Evolutionary conservation across 2,113 vertebrate species (phyloP).

Genomic region (Rhipidura dahli): DNA sequence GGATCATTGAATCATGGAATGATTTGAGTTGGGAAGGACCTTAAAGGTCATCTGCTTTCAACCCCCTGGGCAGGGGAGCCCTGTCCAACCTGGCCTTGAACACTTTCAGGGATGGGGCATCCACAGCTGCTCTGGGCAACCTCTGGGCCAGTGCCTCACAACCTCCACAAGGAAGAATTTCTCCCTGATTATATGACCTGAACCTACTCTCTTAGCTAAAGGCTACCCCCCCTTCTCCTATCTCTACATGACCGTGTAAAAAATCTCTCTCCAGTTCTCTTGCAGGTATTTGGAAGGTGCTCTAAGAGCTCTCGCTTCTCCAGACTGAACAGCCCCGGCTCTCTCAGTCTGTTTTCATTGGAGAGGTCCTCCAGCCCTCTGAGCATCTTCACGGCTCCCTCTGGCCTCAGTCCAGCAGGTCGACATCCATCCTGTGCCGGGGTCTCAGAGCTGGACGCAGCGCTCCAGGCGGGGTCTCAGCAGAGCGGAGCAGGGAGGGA

Average conservation of each 20-base stretch:
- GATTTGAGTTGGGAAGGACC: neutral
- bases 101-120: neutral
- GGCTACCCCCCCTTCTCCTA: neutral
- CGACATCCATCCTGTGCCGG: fast-evolving
- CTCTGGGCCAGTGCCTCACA: too few relatives aligned
- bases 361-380: neutral
- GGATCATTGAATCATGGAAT: neutral
- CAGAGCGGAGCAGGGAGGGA: neutral
- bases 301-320: neutral
- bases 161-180: neutral
- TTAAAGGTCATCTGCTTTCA: neutral
- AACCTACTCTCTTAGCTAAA: neutral
- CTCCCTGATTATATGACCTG: neutral
- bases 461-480: fast-evolving
- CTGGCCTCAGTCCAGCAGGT: neutral
- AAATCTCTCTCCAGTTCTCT: neutral
- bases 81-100: neutral
- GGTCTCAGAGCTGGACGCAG: neutral
- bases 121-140: neutral
- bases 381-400: neutral
- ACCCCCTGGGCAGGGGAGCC: neutral
- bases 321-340: neutral
- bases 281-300: neutral
- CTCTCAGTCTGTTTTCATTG: neutral
- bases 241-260: neutral